phyloP scores from a whole-genome alignment of 1,140 invertebrate species.

The Drosophila tani region DNA sequence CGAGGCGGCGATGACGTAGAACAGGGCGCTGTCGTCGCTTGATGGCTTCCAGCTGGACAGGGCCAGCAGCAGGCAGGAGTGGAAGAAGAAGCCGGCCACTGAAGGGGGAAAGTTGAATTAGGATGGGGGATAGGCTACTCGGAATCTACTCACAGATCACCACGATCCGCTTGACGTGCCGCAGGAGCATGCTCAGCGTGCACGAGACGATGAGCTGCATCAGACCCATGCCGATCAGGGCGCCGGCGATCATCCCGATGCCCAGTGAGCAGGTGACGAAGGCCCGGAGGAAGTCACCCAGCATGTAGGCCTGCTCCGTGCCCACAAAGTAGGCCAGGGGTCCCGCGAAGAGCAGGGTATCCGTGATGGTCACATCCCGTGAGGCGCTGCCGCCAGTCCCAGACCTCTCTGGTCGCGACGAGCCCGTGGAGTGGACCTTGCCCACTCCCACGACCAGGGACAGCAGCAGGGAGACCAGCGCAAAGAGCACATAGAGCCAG shows the following conservation, averaged over 20 bases:
- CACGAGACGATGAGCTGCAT: constrained; percentile 88
- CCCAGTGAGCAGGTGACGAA: constrained; percentile 87
- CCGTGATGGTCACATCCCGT: constrained; percentile 70
- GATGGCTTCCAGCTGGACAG: constrained; percentile 89
- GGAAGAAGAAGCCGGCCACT: constrained; percentile 89
- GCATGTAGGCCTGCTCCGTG: constrained; percentile 89
- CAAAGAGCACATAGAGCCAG: constrained; percentile 86
- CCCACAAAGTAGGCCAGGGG: constrained; percentile 89
- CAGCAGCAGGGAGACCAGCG: constrained; percentile 86
- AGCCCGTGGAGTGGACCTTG: constrained; percentile 69
- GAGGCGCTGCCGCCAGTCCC: neutral
- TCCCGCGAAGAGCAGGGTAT: constrained; percentile 87
- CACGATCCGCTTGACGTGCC: constrained; percentile 88
- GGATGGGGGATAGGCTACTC: too few relatives aligned
- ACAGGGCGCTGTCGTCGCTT: constrained; percentile 89
- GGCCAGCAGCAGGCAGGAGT: constrained; percentile 88
- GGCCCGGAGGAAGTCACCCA: constrained; percentile 88
- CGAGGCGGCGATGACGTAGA: constrained; percentile 89
- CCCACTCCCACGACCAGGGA: constrained; percentile 85
- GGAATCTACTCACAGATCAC: constrained; percentile 86
- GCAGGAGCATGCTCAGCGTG: constrained; percentile 88
- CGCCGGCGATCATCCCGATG: constrained; percentile 87
- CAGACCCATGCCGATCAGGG: constrained; percentile 88
- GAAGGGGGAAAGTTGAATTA: constrained; percentile 24
- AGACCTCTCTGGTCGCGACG: constrained; percentile 32